Evolutionary conservation across 1,140 invertebrate species (phyloP), one percentile per base, ranked within the genome.

Genomic region (Nephila pilipes): DNA sequence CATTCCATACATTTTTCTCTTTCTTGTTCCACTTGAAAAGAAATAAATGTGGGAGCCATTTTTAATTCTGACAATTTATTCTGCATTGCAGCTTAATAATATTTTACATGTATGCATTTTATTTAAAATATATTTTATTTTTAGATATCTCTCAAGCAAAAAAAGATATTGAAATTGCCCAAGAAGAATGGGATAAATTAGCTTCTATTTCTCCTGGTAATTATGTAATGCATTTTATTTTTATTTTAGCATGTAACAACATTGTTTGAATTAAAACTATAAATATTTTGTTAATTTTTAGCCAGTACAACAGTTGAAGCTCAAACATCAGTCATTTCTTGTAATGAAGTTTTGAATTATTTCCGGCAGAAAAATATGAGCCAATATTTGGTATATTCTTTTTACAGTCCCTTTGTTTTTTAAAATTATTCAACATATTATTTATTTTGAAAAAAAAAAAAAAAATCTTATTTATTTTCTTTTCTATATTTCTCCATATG

Each of bases 91-190:
- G n/a, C n/a, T n/a, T n/a, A n/a, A n/a, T n/a, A n/a, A n/a, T n/a
- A n/a, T n/a, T n/a, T n/a, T n/a, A n/a, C n/a, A n/a, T n/a, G n/a
- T n/a, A 10, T 36, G 4, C 18, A 79, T 12, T 32, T n/a, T 29
- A 85, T 8, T 57, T 18, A 58, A 55, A 55, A 57, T 57, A 58
- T 14, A 2, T 29, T 36, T 87, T 60, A 38, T 85, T 87, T 80
- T 20, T 54, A 93, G 92, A 93, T 93, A 18, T 93, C 10, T 20
- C 10, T 18, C 85, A 93, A 89, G 69, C 92, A n/a, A 55, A 83
- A 65, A 81, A 89, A 93, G 92, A 93, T 4, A 83, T 93, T 83
- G 85, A 93, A 55, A 57, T 65, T 63, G 92, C 92, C n/a, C 38
- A 32, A 36, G 85, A 80, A 55, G 85, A 88, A 32, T 93, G 92